Evolutionary conservation across 2,888 invertebrate species (phyloP), one percentile per base, ranked within the genome.

Genomic region (Tethea ocularis): DNA sequence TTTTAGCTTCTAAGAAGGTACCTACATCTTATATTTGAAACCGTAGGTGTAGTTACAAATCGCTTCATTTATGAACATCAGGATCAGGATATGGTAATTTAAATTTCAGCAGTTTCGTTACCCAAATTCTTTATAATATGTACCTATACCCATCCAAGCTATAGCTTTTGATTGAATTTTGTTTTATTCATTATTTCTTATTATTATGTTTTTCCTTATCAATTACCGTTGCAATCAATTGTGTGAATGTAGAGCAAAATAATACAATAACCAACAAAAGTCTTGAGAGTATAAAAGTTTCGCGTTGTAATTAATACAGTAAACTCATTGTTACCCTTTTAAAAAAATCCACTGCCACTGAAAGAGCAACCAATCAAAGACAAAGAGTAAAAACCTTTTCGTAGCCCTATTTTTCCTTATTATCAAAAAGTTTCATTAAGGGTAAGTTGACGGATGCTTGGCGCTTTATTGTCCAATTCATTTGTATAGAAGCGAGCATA

Each of bases 381-480:
- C 84, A 83, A 82, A 80, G 74, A 74, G 70, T 67, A 62, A 69
- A 29, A 75, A 84, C 82, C 75, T 80, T 83, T 82, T 63, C 76
- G 75, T 80, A 76, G 64, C 77, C 69, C 78, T 80, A 81, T 84
- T 73, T 67, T 77, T 4, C 75, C 80, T 85, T 86, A 85, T 82
- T 86, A 83, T 84, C 83, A 83, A 83, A 86, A 88, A 87, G 80
- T 86, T 87, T 86, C 79, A 82, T 83, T 81, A 80, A 70, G 77
- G 79, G 74, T 82, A 83, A 85, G 84, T 87, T 86, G 88, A 84
- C 82, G 82, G 78, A 82, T 84, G 80, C 75, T 86, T 80, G 82
- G 75, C 75, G 76, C 73, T 86, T 84, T 86, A 87, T 85, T 84
- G 83, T 86, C 76, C 83, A 86, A 88, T 86, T 87, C 82, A 86